Conservation (phyloP, 2,113 vertebrate species). For the Arizona elegans region DNA sequence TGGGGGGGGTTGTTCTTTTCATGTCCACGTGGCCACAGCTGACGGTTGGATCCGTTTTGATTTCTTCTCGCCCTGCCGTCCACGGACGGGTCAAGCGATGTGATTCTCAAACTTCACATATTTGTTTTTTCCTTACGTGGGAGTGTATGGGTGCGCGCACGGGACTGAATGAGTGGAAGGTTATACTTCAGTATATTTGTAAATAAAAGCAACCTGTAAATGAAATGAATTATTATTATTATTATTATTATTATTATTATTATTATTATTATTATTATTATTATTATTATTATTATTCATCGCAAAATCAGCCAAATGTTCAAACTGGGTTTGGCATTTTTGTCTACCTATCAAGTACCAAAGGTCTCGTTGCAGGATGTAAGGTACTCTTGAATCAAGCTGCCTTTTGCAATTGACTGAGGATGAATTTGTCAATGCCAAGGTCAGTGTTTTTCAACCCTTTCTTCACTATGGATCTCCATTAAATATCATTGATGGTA, state of each 20-base stretch:
- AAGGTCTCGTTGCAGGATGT: too few species aligned
- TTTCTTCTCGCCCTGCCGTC: slow-evolving; percentile 31
- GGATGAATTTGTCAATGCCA: too few species aligned
- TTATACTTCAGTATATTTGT: slow-evolving; percentile 76
- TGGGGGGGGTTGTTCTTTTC: slow-evolving; percentile 36
- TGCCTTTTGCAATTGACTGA: too few species aligned
- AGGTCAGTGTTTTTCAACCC: too few species aligned
- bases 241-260: slow-evolving; percentile 24
- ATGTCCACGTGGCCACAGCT: slow-evolving; percentile 50
- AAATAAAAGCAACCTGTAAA: slow-evolving; percentile 80
- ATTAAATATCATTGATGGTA: too few species aligned
- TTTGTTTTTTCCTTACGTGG: slow-evolving; percentile 53
- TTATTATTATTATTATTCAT: slow-evolving; percentile 18
- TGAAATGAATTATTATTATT: slow-evolving; percentile 44
- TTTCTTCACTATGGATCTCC: too few species aligned
- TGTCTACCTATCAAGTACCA: too few species aligned
- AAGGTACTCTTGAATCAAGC: too few species aligned
- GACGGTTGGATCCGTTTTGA: not conserved
- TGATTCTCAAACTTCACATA: slow-evolving; percentile 45
- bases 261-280: slow-evolving; percentile 21
- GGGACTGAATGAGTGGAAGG: slow-evolving; percentile 64
- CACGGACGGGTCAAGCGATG: slow-evolving; percentile 40
- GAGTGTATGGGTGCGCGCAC: slow-evolving; percentile 56
- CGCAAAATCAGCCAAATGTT: too few species aligned
- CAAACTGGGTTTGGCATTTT: too few species aligned